phyloP scores from a whole-genome alignment of 1,140 invertebrate genomes.

The Idris sp. region DNA sequence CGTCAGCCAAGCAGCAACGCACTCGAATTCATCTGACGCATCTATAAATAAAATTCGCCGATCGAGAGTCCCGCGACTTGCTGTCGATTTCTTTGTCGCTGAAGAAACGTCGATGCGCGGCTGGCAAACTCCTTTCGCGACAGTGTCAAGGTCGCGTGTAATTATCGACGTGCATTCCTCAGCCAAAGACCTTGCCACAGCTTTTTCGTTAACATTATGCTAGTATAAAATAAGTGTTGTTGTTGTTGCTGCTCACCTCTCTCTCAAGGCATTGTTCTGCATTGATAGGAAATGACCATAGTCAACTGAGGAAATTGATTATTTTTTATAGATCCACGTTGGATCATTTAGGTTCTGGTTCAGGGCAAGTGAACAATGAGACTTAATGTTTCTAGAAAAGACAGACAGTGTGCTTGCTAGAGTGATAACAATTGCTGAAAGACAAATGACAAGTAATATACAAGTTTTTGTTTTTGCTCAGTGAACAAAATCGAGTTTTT shows the following conservation, averaged over 20 bases:
- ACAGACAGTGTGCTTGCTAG: conserved; percentile 4
- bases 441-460: too few species aligned
- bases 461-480: too few species aligned
- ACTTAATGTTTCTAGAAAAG: conserved; percentile 11
- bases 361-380: conserved; percentile 26
- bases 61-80: conserved; percentile 26
- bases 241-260: too few species aligned
- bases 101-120: conserved; percentile 18
- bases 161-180: conserved; percentile 26
- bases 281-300: conserved; percentile 5
- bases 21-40: conserved; percentile 61
- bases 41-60: conserved; percentile 54
- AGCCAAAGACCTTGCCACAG: neutral
- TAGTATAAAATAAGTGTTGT: too few species aligned
- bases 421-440: too few species aligned
- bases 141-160: conserved; percentile 45
- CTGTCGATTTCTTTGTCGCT: conserved; percentile 43
- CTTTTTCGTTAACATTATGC: too few species aligned
- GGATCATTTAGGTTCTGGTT: conserved; percentile 24
- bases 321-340: conserved; percentile 9
- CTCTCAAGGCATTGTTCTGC: too few species aligned
- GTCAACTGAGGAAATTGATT: conserved; percentile 22
- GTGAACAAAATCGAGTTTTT: too few species aligned
- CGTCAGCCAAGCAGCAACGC: conserved; percentile 70
- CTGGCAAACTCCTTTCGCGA: conserved; percentile 18